Evolutionary conservation across 2,888 invertebrate species (phyloP).

Genomic region (Drosophila trichaetosa): DNA sequence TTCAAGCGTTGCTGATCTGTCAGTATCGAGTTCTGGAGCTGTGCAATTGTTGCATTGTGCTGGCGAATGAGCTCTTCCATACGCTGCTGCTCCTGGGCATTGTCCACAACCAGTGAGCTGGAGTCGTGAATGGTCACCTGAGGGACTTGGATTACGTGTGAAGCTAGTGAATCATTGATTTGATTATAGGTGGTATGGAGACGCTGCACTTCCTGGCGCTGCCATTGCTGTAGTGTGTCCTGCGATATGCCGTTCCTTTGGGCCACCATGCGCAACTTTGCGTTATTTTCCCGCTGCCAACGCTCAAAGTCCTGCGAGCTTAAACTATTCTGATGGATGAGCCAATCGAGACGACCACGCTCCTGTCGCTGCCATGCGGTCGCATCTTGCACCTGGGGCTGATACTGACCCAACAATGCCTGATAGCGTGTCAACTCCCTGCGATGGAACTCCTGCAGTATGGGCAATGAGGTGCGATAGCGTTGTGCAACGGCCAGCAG

Average conservation of each 20-base stretch:
- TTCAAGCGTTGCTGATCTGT: slow-evolving; percentile 80
- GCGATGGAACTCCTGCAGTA: slow-evolving; percentile 81
- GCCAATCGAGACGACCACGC: slow-evolving; percentile 82
- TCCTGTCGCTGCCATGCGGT: slow-evolving; percentile 80
- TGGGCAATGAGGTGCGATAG: slow-evolving; percentile 74
- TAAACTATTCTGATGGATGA: slow-evolving; percentile 83
- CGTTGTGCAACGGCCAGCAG: slow-evolving; percentile 75
- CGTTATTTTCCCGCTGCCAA: slow-evolving; percentile 81
- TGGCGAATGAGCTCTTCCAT: slow-evolving; percentile 79
- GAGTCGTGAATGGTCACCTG: slow-evolving; percentile 35
- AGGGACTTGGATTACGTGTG: slow-evolving; percentile 32
- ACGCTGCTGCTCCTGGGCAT: slow-evolving; percentile 76
- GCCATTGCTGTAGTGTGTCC: slow-evolving; percentile 81
- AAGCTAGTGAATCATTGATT: slow-evolving; percentile 76
- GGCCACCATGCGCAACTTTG: slow-evolving; percentile 69
- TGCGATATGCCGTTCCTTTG: slow-evolving; percentile 70
- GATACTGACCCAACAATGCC: slow-evolving; percentile 75
- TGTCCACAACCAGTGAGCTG: slow-evolving; percentile 60
- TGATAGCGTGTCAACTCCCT: slow-evolving; percentile 80
- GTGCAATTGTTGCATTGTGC: slow-evolving; percentile 82
- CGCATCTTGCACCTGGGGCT: slow-evolving; percentile 66
- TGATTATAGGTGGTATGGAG: slow-evolving; percentile 75
- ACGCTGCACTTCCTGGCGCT: slow-evolving; percentile 80
- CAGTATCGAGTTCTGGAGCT: slow-evolving; percentile 80
- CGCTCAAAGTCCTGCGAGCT: slow-evolving; percentile 79